These are phyloP conservation scores for Pycnonotus jocosus DNA, from an alignment of 2,113 vertebrate species.

Conservation along the genomic window DNA sequence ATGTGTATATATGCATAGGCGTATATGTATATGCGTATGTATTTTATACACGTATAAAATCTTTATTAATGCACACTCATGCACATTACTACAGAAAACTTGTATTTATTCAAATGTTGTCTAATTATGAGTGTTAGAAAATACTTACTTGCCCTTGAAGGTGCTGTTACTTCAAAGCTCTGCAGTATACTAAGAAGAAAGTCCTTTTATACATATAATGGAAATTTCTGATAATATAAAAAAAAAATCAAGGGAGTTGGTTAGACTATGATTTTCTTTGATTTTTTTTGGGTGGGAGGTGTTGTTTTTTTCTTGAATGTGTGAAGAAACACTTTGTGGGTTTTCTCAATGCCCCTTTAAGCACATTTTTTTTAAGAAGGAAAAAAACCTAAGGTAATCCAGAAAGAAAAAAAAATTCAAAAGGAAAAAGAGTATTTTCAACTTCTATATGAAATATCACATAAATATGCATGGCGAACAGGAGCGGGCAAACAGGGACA, in stretches of 20 bases:
- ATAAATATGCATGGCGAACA: not conserved
- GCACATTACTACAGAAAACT: not conserved
- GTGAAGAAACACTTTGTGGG: not conserved
- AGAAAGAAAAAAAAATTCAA: not conserved
- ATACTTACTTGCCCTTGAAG: not conserved
- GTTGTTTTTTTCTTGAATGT: not conserved
- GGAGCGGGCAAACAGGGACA: too few relatives aligned
- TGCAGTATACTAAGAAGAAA: not conserved
- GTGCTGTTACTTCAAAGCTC: not conserved
- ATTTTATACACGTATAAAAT: not conserved
- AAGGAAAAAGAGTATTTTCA: not conserved
- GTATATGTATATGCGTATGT: too few relatives aligned
- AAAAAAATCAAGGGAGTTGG: not conserved
- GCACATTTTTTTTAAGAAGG: accelerated
- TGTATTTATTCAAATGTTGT: not conserved
- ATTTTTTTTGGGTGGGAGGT: not conserved
- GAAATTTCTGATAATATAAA: not conserved
- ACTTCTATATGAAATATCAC: not conserved
- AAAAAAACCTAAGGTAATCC: not conserved
- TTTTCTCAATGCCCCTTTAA: not conserved
- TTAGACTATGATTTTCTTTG: not conserved
- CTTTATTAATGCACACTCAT: not conserved
- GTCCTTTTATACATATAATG: not conserved
- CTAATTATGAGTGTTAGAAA: not conserved
- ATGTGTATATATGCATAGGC: not conserved